Evolutionary conservation across 2,113 vertebrate genomes (phyloP).

Genomic region (Tragelaphus scriptus): DNA sequence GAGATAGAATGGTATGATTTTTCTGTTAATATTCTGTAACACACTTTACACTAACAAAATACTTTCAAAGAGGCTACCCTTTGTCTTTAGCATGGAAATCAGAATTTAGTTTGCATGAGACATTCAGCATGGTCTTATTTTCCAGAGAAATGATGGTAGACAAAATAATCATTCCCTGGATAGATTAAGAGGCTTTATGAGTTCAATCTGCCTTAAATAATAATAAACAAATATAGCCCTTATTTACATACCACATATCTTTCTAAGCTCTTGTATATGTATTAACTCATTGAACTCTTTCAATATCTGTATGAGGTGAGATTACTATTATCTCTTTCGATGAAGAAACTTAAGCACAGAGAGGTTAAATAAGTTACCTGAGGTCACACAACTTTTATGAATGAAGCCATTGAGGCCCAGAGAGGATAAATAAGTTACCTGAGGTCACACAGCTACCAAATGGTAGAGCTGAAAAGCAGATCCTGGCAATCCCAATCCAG

Average conservation of each 20-base stretch:
- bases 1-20: not conserved
- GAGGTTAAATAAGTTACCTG: not conserved
- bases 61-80: not conserved
- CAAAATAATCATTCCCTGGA: not conserved
- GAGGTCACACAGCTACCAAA: not conserved
- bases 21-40: not conserved
- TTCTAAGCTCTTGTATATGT: not conserved
- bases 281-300: not conserved
- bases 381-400: not conserved
- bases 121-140: not conserved
- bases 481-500: not conserved
- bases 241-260: not conserved
- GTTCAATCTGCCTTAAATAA: not conserved
- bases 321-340: not conserved
- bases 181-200: not conserved
- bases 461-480: not conserved
- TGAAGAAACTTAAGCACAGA: not conserved
- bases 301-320: not conserved
- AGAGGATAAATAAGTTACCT: not conserved
- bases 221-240: not conserved
- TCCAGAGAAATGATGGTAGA: not conserved
- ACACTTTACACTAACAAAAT: not conserved
- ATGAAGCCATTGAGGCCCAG: not conserved
- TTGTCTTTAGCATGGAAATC: not conserved
- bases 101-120: not conserved